These are phyloP conservation scores for Thera britannica DNA, from an alignment of 2,888 invertebrate genomes.

Conservation along the genomic window DNA sequence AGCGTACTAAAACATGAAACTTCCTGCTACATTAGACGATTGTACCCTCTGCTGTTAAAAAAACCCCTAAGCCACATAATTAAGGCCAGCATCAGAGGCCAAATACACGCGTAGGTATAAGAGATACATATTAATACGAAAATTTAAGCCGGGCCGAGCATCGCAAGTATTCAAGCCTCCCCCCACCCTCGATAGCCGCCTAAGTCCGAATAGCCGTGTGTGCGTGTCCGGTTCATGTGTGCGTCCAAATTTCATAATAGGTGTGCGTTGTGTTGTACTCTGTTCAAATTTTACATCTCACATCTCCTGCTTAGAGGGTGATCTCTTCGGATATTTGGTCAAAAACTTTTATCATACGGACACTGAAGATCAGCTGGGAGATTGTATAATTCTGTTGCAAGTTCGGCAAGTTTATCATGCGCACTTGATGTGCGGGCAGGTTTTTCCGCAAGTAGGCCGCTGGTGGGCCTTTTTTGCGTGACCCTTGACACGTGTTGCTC, in stretches of 20 bases:
- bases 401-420: no score
- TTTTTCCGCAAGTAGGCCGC: no score
- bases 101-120: slow-evolving; percentile 69
- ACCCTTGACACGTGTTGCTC: no score
- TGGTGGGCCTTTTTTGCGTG: no score
- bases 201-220: slow-evolving; percentile 69
- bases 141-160: slow-evolving; percentile 78
- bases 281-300: slow-evolving; percentile 83
- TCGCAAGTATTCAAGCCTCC: slow-evolving; percentile 69
- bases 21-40: slow-evolving; percentile 40
- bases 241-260: slow-evolving; percentile 81
- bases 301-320: slow-evolving; percentile 72
- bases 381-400: no score
- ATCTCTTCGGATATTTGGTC: slow-evolving; percentile 33
- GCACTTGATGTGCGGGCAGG: no score
- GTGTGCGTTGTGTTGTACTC: slow-evolving; percentile 75
- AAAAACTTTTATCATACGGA: not conserved
- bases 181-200: slow-evolving; percentile 65
- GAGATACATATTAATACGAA: slow-evolving; percentile 82
- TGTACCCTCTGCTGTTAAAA: slow-evolving; percentile 53
- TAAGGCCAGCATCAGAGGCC: slow-evolving; percentile 65
- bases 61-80: slow-evolving; percentile 60
- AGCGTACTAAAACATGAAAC: slow-evolving; percentile 4
- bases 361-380: not conserved
- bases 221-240: slow-evolving; percentile 61